These are phyloP conservation scores for Enchytraeus crypticus DNA, from an alignment of 2,888 invertebrate genomes.

Conservation along the genomic window DNA sequence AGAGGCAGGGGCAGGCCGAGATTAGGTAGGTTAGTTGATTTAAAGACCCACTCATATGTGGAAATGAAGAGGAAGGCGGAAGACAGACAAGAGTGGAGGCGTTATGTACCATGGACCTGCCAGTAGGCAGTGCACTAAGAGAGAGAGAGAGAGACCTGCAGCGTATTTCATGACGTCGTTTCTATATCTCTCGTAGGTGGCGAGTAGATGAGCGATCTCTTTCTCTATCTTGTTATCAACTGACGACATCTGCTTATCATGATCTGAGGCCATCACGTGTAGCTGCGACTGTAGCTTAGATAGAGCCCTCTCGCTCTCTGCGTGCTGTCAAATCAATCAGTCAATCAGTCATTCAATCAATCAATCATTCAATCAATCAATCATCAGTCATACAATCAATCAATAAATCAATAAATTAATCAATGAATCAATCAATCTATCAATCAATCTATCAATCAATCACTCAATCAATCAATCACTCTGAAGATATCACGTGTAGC, in stretches of 20 bases:
- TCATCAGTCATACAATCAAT: too few species aligned
- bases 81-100: too few species aligned
- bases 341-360: conserved; percentile 2
- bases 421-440: too few species aligned
- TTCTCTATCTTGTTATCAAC: conserved; percentile 44
- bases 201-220: conserved; percentile 41
- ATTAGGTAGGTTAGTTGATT: too few species aligned
- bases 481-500: conserved; percentile 31
- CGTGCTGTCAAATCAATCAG: conserved; percentile 33
- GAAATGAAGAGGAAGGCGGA: too few species aligned
- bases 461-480: too few species aligned
- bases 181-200: conserved; percentile 43
- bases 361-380: too few species aligned
- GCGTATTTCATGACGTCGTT: conserved; percentile 44
- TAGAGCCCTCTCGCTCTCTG: conserved; percentile 35
- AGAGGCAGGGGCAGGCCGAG: too few species aligned
- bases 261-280: conserved; percentile 26
- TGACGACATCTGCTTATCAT: conserved; percentile 13
- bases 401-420: too few species aligned
- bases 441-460: too few species aligned
- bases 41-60: too few species aligned
- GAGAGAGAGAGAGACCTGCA: conserved; percentile 30
- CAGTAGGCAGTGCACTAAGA: not conserved
- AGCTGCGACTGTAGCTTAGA: conserved; percentile 37
- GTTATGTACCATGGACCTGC: too few species aligned